Percentiles rank a stretch among this genome's conserved stretches.
These are phyloP conservation scores for Saccostrea cuccullata DNA, from an alignment of 1,140 invertebrate species.

Conservation along the genomic window DNA sequence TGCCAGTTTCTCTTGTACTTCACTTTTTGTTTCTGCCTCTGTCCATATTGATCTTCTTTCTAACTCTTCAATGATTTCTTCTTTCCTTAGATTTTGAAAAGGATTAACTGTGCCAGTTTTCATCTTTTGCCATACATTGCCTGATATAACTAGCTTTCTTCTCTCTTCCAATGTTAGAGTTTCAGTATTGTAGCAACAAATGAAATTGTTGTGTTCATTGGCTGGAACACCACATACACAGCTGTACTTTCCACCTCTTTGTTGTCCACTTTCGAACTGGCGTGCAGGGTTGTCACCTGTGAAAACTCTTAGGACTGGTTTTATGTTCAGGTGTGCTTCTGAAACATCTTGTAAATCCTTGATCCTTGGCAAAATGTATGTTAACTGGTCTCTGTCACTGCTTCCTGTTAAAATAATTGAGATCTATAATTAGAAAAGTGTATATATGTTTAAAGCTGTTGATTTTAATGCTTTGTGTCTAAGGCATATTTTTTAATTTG, in stretches of 20 bases:
- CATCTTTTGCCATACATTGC: no score
- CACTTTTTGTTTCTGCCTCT: no score
- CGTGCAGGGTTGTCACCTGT: slow-evolving; percentile 46
- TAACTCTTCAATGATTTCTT: no score
- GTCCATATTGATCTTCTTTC: no score
- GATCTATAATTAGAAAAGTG: not conserved
- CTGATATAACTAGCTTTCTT: no score
- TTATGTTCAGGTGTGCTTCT: not conserved
- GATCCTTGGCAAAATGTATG: not conserved
- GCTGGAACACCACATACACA: no score
- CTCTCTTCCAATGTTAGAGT: no score
- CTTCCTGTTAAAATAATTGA: not conserved
- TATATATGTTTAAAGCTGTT: not conserved
- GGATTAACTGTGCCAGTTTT: no score
- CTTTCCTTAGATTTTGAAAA: no score
- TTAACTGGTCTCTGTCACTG: not conserved
- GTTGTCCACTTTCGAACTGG: slow-evolving; percentile 47
- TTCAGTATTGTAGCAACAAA: no score
- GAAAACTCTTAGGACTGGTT: slow-evolving; percentile 33
- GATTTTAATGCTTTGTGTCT: not conserved
- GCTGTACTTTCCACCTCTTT: slow-evolving; percentile 38
- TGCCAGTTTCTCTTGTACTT: no score
- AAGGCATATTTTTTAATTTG: not conserved
- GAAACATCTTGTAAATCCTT: not conserved
- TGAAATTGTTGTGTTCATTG: no score